A percentile compares a stretch with the other conserved stretches of the same genome.
Conservation (phyloP, 2,888 invertebrate species). For the Cylloceria caligata region DNA sequence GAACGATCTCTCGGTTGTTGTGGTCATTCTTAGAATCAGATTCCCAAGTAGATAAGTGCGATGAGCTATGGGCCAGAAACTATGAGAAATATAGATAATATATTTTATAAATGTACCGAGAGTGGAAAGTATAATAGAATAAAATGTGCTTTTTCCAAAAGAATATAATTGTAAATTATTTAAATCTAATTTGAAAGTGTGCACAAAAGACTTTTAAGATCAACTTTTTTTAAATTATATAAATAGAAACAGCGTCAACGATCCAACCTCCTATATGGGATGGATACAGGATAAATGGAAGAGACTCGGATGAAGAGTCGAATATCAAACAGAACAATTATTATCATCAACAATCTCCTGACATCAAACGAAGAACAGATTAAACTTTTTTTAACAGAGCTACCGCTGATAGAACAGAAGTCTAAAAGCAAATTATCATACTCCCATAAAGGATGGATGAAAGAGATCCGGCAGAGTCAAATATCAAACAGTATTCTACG, state of each 20-base stretch:
- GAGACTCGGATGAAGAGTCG: too few relatives aligned
- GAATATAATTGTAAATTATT: slow-evolving; percentile 8
- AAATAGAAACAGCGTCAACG: too few relatives aligned
- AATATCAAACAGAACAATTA: too few relatives aligned
- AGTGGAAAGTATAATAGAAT: slow-evolving; percentile 28
- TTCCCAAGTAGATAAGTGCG: slow-evolving; percentile 65
- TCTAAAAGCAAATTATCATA: too few relatives aligned
- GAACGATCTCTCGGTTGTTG: slow-evolving; percentile 46
- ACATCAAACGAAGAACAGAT: too few relatives aligned
- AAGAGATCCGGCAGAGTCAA: neutral
- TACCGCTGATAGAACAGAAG: too few relatives aligned
- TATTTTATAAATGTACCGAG: slow-evolving; percentile 12
- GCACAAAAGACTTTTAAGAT: too few relatives aligned
- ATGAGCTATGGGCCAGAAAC: slow-evolving; percentile 58
- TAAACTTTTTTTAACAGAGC: too few relatives aligned
- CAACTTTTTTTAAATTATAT: too few relatives aligned
- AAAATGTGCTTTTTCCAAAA: slow-evolving; percentile 18
- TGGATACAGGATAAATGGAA: too few relatives aligned
- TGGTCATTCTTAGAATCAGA: slow-evolving; percentile 68
- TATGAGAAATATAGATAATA: slow-evolving; percentile 38
- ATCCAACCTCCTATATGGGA: too few relatives aligned
- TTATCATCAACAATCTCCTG: too few relatives aligned
- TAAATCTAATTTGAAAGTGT: neutral
- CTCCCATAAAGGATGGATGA: neutral
- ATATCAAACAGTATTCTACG: neutral